These are phyloP conservation scores for Drosophila eugracilis DNA, from an alignment of 1,140 invertebrate species.

Conservation along the genomic window DNA sequence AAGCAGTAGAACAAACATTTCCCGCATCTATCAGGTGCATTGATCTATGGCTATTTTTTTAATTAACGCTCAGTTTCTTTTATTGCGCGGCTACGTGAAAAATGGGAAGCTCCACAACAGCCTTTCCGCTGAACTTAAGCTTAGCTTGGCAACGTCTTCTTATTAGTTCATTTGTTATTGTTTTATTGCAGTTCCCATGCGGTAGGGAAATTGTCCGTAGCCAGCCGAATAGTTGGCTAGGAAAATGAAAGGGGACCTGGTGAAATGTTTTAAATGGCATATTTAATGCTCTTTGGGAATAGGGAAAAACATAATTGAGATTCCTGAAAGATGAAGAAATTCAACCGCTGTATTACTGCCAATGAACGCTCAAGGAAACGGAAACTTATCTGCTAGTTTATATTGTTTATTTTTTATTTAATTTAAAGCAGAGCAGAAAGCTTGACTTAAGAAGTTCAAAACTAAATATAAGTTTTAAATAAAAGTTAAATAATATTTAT, in stretches of 20 bases:
- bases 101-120: slow-evolving; percentile 49
- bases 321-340: background rate
- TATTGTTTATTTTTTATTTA: background rate
- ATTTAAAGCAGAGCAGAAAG: too few relatives aligned
- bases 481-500: too few relatives aligned
- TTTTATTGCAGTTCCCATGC: slow-evolving; percentile 52
- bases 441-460: too few relatives aligned
- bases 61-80: slow-evolving; percentile 82
- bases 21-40: slow-evolving; percentile 77
- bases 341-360: background rate
- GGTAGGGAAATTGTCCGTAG: slow-evolving; percentile 34
- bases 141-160: slow-evolving; percentile 47
- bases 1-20: slow-evolving; percentile 56
- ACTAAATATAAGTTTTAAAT: too few relatives aligned
- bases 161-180: slow-evolving; percentile 52
- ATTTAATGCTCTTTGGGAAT: slow-evolving; percentile 10
- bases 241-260: slow-evolving; percentile 21
- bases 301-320: background rate
- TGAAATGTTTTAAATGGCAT: slow-evolving; percentile 21
- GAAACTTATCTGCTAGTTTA: too few relatives aligned
- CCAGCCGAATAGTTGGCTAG: slow-evolving; percentile 26
- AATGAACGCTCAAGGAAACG: background rate
- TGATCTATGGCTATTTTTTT: slow-evolving; percentile 83
- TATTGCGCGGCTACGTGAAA: slow-evolving; percentile 70
- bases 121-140: slow-evolving; percentile 34